phyloP scores from a whole-genome alignment of 2,113 vertebrate genomes.

The Grammatotria lemairii region DNA sequence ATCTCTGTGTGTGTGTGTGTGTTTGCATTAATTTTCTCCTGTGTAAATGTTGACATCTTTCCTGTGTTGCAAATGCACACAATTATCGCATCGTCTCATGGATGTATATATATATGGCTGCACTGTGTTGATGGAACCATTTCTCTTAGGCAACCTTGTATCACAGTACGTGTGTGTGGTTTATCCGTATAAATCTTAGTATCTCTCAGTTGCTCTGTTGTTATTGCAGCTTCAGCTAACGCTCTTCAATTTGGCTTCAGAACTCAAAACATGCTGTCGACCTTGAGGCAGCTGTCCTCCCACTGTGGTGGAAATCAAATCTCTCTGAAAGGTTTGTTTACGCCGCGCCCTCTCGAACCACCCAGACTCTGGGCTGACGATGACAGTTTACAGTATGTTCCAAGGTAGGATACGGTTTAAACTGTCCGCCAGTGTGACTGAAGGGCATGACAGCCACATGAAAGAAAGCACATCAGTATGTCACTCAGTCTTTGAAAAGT shows the following conservation, averaged over 20 bases:
- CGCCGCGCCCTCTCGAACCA: constrained; percentile 23
- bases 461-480: neutral
- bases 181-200: constrained; percentile 43
- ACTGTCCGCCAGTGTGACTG: neutral
- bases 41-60: constrained; percentile 18
- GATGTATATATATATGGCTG: neutral
- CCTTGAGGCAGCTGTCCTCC: constrained; percentile 11
- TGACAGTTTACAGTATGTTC: neutral
- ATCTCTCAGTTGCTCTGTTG: constrained; percentile 30
- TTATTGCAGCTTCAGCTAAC: neutral
- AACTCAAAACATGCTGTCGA: constrained; percentile 36
- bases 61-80: neutral
- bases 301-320: neutral
- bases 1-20: constrained; percentile 14
- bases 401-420: neutral
- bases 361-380: constrained; percentile 2
- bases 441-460: neutral
- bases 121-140: neutral
- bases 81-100: neutral
- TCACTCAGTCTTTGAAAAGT: neutral
- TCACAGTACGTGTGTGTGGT: constrained; percentile 7
- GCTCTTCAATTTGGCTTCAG: constrained; percentile 44
- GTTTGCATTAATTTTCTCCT: constrained; percentile 1
- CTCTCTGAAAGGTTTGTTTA: constrained; percentile 22
- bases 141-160: neutral